phyloP scores from a whole-genome alignment of 2,797 vertebrate genomes.

The Lepus oiostolus region DNA sequence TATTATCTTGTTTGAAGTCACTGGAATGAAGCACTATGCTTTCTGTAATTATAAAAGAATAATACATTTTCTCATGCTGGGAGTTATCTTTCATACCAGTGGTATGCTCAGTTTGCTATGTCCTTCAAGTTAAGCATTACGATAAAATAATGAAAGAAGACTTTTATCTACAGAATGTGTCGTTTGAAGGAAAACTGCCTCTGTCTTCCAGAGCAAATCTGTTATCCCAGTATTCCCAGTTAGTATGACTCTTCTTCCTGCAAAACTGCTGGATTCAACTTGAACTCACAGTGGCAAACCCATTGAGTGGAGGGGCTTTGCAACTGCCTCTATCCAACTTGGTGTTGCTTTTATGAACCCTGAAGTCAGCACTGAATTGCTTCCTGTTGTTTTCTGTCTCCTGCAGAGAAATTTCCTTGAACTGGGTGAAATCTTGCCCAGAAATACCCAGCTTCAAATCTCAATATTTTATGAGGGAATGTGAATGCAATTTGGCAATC shows the following conservation, averaged over 20 bases:
- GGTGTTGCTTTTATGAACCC: background rate
- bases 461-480: slow-evolving; percentile 16
- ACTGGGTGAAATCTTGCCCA: background rate
- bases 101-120: background rate
- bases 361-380: slow-evolving; percentile 1
- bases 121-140: slow-evolving; percentile 31
- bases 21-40: background rate
- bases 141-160: slow-evolving; percentile 29
- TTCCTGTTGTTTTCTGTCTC: background rate
- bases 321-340: background rate
- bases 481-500: background rate
- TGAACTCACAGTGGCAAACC: background rate
- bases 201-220: background rate
- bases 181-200: background rate
- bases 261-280: background rate
- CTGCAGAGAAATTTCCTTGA: background rate
- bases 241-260: background rate
- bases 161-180: background rate
- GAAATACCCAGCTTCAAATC: background rate
- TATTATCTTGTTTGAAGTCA: slow-evolving; percentile 18
- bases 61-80: slow-evolving; percentile 39
- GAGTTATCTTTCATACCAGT: slow-evolving; percentile 7
- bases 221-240: background rate
- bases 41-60: background rate
- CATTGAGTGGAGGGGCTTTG: background rate